Evolutionary conservation across 2,797 vertebrate species (phyloP).

Genomic region (Anas flavirostris): DNA sequence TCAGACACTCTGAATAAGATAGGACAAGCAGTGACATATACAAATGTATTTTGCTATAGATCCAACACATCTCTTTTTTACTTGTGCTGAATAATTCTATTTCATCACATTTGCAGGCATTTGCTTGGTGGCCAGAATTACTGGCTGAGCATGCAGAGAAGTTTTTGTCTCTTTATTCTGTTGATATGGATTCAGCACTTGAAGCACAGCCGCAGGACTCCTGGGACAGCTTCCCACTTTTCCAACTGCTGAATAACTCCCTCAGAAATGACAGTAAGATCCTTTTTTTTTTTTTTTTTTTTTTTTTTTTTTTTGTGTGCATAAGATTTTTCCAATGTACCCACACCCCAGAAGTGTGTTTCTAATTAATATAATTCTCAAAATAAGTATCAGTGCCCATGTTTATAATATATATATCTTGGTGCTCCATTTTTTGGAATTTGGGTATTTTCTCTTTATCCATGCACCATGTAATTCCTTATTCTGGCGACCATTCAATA

Average conservation of each 20-base stretch:
- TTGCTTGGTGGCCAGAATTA: conserved; percentile 93
- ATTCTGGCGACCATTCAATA: neutral
- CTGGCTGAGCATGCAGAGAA: conserved; percentile 92
- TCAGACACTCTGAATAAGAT: neutral
- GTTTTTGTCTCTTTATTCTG: conserved; percentile 91
- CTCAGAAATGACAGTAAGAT: conserved; percentile 90
- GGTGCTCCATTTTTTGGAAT: neutral
- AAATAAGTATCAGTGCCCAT: neutral
- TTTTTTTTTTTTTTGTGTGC: neutral
- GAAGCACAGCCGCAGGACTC: conserved; percentile 91
- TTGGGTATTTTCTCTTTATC: neutral
- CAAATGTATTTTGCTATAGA: neutral
- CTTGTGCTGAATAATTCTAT: neutral
- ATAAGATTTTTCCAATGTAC: neutral
- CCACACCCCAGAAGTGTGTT: neutral
- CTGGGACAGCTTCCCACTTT: conserved; percentile 95
- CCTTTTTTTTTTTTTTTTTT: neutral
- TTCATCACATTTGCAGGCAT: conserved; percentile 82
- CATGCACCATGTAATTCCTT: neutral
- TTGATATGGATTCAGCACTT: conserved; percentile 90
- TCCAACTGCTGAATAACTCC: conserved; percentile 95
- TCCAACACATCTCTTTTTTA: neutral
- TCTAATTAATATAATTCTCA: neutral
- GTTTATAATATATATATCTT: neutral
- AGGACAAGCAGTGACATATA: neutral